These are phyloP conservation scores for Bicyclus anynana DNA, from an alignment of 1,140 invertebrate genomes.

Conservation along the genomic window DNA sequence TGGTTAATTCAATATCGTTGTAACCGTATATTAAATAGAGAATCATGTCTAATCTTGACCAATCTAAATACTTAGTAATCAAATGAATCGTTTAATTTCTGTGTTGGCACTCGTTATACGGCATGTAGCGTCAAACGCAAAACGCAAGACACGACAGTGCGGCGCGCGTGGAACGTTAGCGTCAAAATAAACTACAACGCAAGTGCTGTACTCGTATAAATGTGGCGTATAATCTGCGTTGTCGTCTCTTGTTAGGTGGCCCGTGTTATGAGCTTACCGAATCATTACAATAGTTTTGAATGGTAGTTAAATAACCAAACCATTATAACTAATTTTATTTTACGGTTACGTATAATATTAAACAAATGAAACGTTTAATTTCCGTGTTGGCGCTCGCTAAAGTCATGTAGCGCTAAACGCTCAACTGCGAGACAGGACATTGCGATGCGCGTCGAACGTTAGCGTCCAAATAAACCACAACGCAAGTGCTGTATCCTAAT, in stretches of 20 bases:
- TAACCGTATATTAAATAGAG: too few relatives aligned
- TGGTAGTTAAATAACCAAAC: too few relatives aligned
- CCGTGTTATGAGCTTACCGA: neutral
- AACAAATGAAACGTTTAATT: too few relatives aligned
- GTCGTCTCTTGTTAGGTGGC: slow-evolving; percentile 17
- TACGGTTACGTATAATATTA: too few relatives aligned
- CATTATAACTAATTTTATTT: too few relatives aligned
- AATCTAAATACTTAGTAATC: too few relatives aligned
- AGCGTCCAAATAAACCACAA: slow-evolving; percentile 24
- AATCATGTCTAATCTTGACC: too few relatives aligned
- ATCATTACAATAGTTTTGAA: neutral
- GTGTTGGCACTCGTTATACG: neutral
- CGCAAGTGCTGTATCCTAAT: slow-evolving; percentile 7
- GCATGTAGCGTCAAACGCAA: neutral
- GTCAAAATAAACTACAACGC: slow-evolving; percentile 23
- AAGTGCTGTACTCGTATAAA: slow-evolving; percentile 3
- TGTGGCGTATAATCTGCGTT: slow-evolving; percentile 21
- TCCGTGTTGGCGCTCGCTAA: too few relatives aligned
- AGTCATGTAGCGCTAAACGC: neutral
- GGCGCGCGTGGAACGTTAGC: slow-evolving; percentile 2
- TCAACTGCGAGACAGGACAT: neutral
- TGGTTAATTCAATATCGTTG: too few relatives aligned
- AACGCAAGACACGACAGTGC: neutral
- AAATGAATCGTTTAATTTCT: too few relatives aligned
- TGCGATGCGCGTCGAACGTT: neutral